Conservation (phyloP, 2,888 invertebrate species). For the Acrobasis consociella region DNA sequence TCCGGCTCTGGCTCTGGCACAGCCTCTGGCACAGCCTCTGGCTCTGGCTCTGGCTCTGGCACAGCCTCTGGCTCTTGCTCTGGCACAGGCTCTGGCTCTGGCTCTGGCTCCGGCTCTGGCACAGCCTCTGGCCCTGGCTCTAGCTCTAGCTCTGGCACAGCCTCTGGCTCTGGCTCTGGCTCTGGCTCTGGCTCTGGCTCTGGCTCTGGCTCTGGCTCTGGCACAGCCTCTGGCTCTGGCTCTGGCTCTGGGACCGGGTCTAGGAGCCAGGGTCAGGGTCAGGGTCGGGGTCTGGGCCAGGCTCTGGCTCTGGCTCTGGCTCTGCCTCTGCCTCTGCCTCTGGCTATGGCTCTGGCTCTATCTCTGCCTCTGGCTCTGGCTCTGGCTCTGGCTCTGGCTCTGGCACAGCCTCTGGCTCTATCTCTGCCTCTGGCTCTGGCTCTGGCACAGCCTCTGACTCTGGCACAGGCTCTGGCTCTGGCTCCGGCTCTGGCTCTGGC, state of each 20-base stretch:
- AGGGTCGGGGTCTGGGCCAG: too few species aligned
- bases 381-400: too few species aligned
- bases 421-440: too few species aligned
- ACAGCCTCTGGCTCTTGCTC: constrained; percentile 58
- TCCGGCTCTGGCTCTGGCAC: constrained; percentile 54
- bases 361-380: too few species aligned
- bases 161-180: constrained; percentile 53
- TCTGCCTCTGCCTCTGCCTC: constrained; percentile 57
- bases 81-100: constrained; percentile 39
- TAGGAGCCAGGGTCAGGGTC: too few species aligned
- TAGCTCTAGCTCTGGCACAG: constrained; percentile 23
- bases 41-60: constrained; percentile 59
- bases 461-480: constrained; percentile 42
- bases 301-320: constrained; percentile 49
- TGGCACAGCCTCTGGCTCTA: too few species aligned
- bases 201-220: too few species aligned
- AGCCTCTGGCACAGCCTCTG: constrained; percentile 54
- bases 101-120: too few species aligned
- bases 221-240: too few species aligned
- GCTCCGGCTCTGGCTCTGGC: constrained; percentile 52
- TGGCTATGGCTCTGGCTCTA: constrained; percentile 52
- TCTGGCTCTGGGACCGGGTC: too few species aligned
- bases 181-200: constrained; percentile 38
- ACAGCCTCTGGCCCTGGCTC: too few species aligned
- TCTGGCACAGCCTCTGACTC: constrained; percentile 59